Evolutionary conservation across 2,797 vertebrate species (phyloP).

Genomic region (Pelobates cultripes): DNA sequence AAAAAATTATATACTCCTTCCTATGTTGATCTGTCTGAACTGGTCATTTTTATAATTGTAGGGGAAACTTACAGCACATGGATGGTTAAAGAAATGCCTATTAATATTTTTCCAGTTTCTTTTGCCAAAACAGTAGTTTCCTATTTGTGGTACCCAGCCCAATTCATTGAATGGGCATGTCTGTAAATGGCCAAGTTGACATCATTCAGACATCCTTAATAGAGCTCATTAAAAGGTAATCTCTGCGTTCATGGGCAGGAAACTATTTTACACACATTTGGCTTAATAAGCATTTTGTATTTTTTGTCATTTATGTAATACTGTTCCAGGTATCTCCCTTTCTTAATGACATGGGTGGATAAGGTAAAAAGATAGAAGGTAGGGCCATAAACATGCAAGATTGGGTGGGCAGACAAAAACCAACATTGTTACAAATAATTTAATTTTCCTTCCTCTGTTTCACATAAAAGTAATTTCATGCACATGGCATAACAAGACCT

Average conservation of each 20-base stretch:
- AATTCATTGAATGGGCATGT: constrained; percentile 54
- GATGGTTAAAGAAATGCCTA: constrained; percentile 18
- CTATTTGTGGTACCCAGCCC: constrained; percentile 53
- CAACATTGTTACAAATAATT: too few species aligned
- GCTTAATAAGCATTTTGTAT: neutral
- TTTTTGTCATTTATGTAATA: neutral
- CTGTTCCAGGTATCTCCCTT: constrained; percentile 38
- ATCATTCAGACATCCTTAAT: constrained; percentile 14
- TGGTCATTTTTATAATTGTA: neutral
- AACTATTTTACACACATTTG: constrained; percentile 6
- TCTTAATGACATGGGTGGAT: constrained; percentile 2
- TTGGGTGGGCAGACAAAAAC: too few species aligned
- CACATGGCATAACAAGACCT: too few species aligned
- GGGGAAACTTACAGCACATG: constrained; percentile 19
- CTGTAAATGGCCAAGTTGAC: constrained; percentile 54
- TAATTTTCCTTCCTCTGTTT: too few species aligned
- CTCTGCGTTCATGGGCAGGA: constrained; percentile 57
- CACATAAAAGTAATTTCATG: too few species aligned
- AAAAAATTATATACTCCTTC: too few species aligned
- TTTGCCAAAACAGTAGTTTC: constrained; percentile 57
- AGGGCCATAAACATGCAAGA: too few species aligned
- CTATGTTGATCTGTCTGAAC: neutral
- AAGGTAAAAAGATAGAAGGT: too few species aligned
- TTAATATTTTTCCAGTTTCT: neutral
- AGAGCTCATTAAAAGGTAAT: constrained; percentile 8